A percentile compares a stretch with the other conserved stretches of the same genome.
These are phyloP conservation scores for Automeris io DNA, from an alignment of 2,888 invertebrate genomes.

Conservation along the genomic window DNA sequence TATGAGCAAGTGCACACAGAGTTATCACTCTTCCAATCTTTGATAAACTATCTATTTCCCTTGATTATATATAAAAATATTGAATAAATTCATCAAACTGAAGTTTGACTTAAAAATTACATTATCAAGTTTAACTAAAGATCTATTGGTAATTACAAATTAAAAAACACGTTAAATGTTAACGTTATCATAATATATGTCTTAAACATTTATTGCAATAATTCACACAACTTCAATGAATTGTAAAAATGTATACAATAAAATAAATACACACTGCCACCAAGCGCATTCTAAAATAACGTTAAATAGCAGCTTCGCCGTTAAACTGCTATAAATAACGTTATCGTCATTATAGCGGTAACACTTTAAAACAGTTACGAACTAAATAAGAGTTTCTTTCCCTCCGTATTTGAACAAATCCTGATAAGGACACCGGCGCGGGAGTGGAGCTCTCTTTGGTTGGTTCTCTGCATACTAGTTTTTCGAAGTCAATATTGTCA, in stretches of 20 bases:
- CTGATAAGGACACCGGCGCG: conserved; percentile 38
- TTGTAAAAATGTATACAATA: conserved; percentile 2
- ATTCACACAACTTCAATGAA: neutral
- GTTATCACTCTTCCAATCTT: no score
- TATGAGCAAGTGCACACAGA: no score
- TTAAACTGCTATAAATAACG: conserved; percentile 6
- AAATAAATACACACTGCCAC: conserved; percentile 43
- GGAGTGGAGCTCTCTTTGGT: conserved; percentile 57
- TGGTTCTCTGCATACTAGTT: conserved; percentile 80
- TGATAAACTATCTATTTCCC: no score
- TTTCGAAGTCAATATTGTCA: conserved; percentile 89
- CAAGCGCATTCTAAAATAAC: conserved; percentile 35
- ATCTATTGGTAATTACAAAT: no score
- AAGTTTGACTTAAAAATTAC: no score
- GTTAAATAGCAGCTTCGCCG: conserved; percentile 10
- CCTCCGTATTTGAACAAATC: conserved; percentile 54
- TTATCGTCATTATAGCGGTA: conserved; percentile 22
- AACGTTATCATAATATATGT: no score
- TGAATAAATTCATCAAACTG: no score
- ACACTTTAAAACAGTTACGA: conserved; percentile 34
- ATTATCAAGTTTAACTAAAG: no score
- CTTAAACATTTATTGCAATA: no score
- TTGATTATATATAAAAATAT: no score
- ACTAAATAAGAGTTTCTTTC: conserved; percentile 70
- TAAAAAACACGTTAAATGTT: no score